Evolutionary conservation across 2,888 invertebrate species (phyloP), one percentile per base, ranked within the genome.

Genomic region (Leptothorax acervorum): DNA sequence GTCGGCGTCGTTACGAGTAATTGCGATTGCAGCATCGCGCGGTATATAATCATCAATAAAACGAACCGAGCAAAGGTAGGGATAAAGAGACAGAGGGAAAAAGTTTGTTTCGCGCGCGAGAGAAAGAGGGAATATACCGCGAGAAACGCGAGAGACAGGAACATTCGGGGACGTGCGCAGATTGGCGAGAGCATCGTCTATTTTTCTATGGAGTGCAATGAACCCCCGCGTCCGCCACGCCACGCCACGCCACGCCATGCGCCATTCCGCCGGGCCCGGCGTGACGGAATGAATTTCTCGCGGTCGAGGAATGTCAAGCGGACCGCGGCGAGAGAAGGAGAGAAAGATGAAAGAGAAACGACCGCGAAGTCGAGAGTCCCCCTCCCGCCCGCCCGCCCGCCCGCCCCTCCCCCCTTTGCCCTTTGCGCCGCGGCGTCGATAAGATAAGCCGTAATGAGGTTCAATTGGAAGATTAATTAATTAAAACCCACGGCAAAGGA

Each of bases 381-480:
- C 45, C 28, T 15, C 5, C 5, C 31, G 23, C 31, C 8, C 4
- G n/a, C 11, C 45, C 28, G 8, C 5, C 5, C 31, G 23, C 31
- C 8, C 4, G n/a, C 31, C 23, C 3, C 9, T 9, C 4, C 1
- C 6, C 3, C 8, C 3, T 23, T 11, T 23, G 42, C 45, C 57
- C 85, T 35, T 35, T 35, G 35, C 81, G 82, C n/a, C 90, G 85
- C 78, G 86, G 89, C 89, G 88, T 66, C 90, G 90, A 91, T 90
- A 90, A 90, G 90, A 90, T 90, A 90, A 90, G 87, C 84, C 87
- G 92, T 92, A 92, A 93, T 92, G 88, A 93, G 92, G 89, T 88
- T 91, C 93, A 93, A 93, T 93, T 93, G 93, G 90, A 91, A 92
- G 93, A 92, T 93, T 92, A 93, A 93, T 93, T 93, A 93, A 93